Evolutionary conservation across 1,140 invertebrate species (phyloP).

Genomic region (Triops cancriformis): DNA sequence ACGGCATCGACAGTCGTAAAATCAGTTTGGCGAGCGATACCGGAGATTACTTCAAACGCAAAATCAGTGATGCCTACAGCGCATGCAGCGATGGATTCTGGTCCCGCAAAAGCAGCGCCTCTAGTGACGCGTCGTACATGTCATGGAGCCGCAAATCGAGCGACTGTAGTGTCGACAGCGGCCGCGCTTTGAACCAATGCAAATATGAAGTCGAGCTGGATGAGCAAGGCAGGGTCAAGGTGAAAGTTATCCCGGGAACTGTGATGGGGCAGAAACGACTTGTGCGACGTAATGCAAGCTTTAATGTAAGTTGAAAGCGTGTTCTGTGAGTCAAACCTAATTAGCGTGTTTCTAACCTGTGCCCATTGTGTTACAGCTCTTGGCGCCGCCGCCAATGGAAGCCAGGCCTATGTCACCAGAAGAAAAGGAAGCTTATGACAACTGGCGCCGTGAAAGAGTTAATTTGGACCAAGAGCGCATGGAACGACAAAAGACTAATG

Average conservation of each 20-base stretch:
- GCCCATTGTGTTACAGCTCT: background rate
- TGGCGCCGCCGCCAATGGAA: background rate
- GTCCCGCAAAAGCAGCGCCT: background rate
- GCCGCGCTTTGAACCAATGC: background rate
- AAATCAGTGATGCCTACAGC: background rate
- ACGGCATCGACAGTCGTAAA: background rate
- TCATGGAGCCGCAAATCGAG: slow-evolving; percentile 1
- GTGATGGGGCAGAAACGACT: background rate
- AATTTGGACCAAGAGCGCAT: slow-evolving; percentile 12
- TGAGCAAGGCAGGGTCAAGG: background rate
- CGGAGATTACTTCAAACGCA: slow-evolving; percentile 5
- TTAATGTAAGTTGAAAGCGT: slow-evolving; percentile 6
- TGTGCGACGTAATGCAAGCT: background rate
- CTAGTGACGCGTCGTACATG: background rate
- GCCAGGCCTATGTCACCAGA: background rate
- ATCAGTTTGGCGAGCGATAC: background rate
- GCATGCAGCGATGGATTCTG: background rate
- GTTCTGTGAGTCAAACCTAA: background rate
- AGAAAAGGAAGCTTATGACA: background rate
- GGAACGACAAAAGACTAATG: slow-evolving; percentile 11
- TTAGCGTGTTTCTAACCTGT: background rate
- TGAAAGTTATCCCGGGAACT: background rate
- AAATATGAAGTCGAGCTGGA: background rate
- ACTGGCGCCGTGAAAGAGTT: background rate
- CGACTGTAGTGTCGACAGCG: background rate